These are phyloP conservation scores for Gisinianus flammeolus DNA, from an alignment of 2,888 invertebrate species.

Conservation along the genomic window DNA sequence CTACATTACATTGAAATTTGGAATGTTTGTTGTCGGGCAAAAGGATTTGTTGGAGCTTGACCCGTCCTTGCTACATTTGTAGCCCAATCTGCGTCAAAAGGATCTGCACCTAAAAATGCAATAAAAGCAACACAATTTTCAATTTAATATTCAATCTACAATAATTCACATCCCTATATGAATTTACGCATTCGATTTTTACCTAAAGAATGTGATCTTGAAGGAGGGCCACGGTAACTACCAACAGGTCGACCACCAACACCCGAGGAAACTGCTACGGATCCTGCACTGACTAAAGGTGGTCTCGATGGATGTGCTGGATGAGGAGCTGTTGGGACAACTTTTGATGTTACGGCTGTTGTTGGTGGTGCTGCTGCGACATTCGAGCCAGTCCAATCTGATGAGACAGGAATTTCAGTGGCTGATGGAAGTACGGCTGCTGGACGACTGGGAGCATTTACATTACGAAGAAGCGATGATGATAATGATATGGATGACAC, in stretches of 20 bases:
- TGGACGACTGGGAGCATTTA: neutral
- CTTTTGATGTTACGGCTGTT: neutral
- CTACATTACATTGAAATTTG: conserved; percentile 59
- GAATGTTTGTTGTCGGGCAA: conserved; percentile 58
- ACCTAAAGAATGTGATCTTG: conserved; percentile 55
- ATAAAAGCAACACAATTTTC: too few relatives aligned
- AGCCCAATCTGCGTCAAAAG: conserved; percentile 86
- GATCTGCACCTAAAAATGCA: conserved; percentile 65
- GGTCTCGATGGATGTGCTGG: conserved; percentile 26
- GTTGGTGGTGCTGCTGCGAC: neutral
- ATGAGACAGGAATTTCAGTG: too few relatives aligned
- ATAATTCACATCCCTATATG: neutral
- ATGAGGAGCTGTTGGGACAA: neutral
- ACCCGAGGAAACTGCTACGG: conserved; percentile 33
- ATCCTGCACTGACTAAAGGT: conserved; percentile 46
- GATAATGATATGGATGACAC: neutral
- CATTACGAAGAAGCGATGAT: neutral
- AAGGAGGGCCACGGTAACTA: conserved; percentile 52
- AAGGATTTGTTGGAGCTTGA: conserved; percentile 58
- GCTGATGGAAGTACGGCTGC: conserved; percentile 10
- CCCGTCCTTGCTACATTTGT: conserved; percentile 66
- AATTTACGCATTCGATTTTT: neutral
- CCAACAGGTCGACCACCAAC: conserved; percentile 39
- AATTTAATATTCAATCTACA: too few relatives aligned
- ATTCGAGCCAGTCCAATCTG: neutral